Base-by-base conservation (phyloP, 2,888 invertebrate species). In the Toxonevra muliebris region DNA sequence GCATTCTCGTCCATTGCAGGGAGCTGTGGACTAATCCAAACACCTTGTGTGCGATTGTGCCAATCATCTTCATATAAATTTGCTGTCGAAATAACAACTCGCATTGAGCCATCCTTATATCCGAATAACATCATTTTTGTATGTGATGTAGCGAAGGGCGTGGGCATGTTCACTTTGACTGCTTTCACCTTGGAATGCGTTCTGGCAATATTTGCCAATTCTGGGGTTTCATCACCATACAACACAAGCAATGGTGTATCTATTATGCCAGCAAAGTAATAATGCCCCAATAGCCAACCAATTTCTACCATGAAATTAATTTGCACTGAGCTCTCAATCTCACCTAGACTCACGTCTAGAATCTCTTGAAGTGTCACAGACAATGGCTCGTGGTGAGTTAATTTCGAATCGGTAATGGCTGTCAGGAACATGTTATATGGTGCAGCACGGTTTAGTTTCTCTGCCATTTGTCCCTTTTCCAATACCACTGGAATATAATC, bases 291-390 rank as follows among this genome's bases (percentile, higher is more conserved):
- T 0, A 97, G 83, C 96, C 96, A 98, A 1, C 92, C 92, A 11
- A 94, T 87, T 76, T 97, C 96, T 50, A 96, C 92, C 93, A 97
- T 94, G 78, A 95, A 97, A 84, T 95, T 97, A 40, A 97, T 92
- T 85, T 97, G 95, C n/a, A 93, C 84, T 0, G 92, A 91, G 54
- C 89, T 88, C 73, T 90, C 90, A 7, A 95, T 85, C 67, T 90
- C 89, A 0, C 95, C 95, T 4, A 95, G 85, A 79, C 93, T 93
- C 9, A 87, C 87, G 77, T 94, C 93, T 5, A 95, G 84, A n/a
- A 95, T 87, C 85, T 95, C 94, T 82, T 89, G 89, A 75, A 94
- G 90, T 0, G 92, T 91, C 7, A 94, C 88, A 0, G 91, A 89
- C 65, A 90, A 87, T 0, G 88, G 86, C 71, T 93, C 92, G 1